Base-by-base conservation (phyloP, 2,888 invertebrate species). In the Nebria salina region DNA sequence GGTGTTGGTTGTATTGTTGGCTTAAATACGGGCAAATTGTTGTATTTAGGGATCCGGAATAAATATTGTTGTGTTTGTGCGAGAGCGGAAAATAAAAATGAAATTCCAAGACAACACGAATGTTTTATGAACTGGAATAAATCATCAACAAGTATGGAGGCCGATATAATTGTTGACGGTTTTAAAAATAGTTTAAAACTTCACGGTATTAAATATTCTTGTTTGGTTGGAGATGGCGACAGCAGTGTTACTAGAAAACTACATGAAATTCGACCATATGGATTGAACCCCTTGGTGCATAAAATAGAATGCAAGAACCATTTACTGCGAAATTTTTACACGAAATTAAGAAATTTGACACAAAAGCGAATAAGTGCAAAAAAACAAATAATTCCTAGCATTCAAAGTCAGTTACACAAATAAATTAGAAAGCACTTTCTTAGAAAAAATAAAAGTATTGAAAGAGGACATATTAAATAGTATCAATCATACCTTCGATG, bases 281-380 rank as follows among this genome's bases (percentile, higher is more conserved):
- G 65, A 72, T 65, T 25, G 26, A 72, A 77, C 70, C 65, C 54
- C 2, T n/a, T 75, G 25, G 82, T 82, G 2, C 43, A 82, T 42
- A 82, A 82, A 78, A 76, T 78, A 42, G 77, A 82, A 41, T 82
- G 82, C 68, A 64, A 11, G 1, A 82, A 78, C 64, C 82, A 82
- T 74, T 77, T 82, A 25, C 41, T 82, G 13, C 13, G 82, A 7
- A 82, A 82, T 66, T 77, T 72, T 43, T 75, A 76, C 26, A 72
- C 54, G 6, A 65, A 68, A 13, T 43, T 81, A 34, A n/a, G 72
- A 9, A 68, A 25, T 5, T 65, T 81, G 13, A 66, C 75, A 13
- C 26, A 66, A 42, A 79, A 68, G 41, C 20, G 26, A 41, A 68
- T 65, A 9, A 76, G 76, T 76, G 26, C 41, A n/a, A 66, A 66